Evolutionary conservation across 1,140 invertebrate species (phyloP).

Genomic region (Pemphigus obesinymphae): DNA sequence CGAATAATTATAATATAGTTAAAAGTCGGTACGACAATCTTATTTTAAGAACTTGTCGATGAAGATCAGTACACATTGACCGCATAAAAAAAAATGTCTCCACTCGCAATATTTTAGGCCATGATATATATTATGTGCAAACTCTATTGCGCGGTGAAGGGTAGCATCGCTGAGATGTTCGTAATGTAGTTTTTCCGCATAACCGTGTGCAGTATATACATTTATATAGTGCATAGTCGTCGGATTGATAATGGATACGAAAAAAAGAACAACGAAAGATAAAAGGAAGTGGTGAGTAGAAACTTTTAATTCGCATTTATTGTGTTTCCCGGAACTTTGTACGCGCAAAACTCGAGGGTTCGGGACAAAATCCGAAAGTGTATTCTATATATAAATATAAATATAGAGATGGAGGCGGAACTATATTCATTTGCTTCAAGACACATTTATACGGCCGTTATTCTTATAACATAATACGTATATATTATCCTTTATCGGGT

Average conservation of each 20-base stretch:
- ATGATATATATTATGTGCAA: no score
- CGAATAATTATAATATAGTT: no score
- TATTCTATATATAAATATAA: no score
- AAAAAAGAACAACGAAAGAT: neutral
- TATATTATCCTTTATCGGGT: no score
- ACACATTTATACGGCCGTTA: neutral
- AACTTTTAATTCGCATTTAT: constrained; percentile 3
- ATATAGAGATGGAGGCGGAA: neutral
- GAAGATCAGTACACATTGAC: no score
- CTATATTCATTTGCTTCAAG: neutral
- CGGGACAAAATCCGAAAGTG: neutral
- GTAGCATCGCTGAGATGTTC: neutral
- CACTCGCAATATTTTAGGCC: no score
- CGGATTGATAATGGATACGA: neutral
- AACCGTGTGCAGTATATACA: neutral
- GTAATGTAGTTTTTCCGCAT: neutral
- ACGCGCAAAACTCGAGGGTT: neutral
- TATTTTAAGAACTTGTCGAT: no score
- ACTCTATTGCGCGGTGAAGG: neutral
- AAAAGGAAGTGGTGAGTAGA: neutral
- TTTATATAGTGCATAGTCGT: neutral
- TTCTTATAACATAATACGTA: neutral
- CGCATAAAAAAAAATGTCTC: no score
- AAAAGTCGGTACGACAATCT: no score
- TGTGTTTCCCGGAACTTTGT: neutral